Evolutionary conservation across 2,113 vertebrate genomes (phyloP).

Genomic region (Poicephalus meyeri): DNA sequence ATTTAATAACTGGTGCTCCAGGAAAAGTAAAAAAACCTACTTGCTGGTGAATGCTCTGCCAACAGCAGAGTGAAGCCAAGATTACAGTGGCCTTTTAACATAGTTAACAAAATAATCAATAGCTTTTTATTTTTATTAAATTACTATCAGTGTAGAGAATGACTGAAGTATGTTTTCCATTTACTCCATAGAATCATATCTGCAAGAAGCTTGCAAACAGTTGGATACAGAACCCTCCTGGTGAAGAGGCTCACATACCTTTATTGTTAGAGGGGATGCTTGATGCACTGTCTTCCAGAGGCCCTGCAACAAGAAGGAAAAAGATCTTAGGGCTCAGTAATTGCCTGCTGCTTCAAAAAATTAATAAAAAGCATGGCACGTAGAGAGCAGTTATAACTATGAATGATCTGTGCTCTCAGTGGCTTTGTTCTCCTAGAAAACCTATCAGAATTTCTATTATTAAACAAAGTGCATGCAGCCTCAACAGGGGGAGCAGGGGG

Average conservation of each 20-base stretch:
- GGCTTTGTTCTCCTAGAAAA: slow-evolving; percentile 38
- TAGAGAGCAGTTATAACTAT: background rate
- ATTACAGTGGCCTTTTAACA: slow-evolving; percentile 38
- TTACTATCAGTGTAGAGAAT: slow-evolving; percentile 31
- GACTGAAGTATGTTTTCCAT: slow-evolving; percentile 43
- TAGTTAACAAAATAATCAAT: slow-evolving; percentile 48
- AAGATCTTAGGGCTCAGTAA: slow-evolving; percentile 26
- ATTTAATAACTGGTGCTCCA: slow-evolving; percentile 31
- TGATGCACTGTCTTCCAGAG: slow-evolving; percentile 8
- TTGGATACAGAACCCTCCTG: slow-evolving; percentile 10
- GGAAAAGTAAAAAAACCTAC: slow-evolving; percentile 25
- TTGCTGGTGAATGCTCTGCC: background rate
- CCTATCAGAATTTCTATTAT: slow-evolving; percentile 8
- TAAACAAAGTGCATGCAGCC: background rate
- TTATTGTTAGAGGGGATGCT: background rate
- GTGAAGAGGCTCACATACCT: background rate
- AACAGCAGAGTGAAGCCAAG: background rate
- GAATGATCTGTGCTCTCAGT: slow-evolving; percentile 6
- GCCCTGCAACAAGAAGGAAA: background rate
- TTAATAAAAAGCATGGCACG: slow-evolving; percentile 15
- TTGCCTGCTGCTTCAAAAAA: slow-evolving; percentile 28
- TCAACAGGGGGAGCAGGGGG: background rate
- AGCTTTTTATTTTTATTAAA: slow-evolving; percentile 62
- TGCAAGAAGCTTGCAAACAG: slow-evolving; percentile 42
- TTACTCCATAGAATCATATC: slow-evolving; percentile 9